Evolutionary conservation across 2,113 vertebrate species (phyloP).

Genomic region (Epinephelus lanceolatus): DNA sequence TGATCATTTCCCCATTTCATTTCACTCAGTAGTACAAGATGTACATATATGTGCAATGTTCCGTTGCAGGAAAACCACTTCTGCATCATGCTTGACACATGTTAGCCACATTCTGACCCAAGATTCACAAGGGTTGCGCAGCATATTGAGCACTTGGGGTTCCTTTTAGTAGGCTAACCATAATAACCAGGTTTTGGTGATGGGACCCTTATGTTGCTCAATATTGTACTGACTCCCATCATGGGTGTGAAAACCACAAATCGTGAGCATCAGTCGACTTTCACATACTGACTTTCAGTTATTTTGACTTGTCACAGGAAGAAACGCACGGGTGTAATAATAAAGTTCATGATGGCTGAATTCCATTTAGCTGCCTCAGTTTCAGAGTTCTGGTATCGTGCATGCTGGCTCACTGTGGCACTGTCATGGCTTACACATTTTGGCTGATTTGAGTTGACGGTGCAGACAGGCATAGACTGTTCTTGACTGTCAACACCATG

Average conservation of each 20-base stretch:
- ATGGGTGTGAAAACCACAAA: not conserved
- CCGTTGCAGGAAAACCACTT: not conserved
- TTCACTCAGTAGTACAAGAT: not conserved
- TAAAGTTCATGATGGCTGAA: too few species aligned
- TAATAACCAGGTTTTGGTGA: too few species aligned
- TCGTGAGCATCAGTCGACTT: not conserved
- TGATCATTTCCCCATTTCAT: not conserved
- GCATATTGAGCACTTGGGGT: not conserved
- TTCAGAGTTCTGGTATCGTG: too few species aligned
- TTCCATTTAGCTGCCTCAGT: too few species aligned
- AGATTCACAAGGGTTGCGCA: not conserved
- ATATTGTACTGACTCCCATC: not conserved
- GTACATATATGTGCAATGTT: not conserved
- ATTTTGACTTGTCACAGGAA: not conserved
- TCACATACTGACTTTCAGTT: not conserved
- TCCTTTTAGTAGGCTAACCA: too few species aligned
- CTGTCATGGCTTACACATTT: too few species aligned
- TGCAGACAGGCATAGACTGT: too few species aligned
- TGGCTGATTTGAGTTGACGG: too few species aligned
- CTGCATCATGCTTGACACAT: not conserved
- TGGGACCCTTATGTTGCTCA: not conserved
- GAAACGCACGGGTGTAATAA: not conserved
- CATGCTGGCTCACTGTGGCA: too few species aligned
- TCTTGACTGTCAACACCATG: too few species aligned
- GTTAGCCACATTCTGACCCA: not conserved